These are phyloP conservation scores for Sisor rabdophorus DNA, from an alignment of 2,113 vertebrate species.

Conservation along the genomic window DNA sequence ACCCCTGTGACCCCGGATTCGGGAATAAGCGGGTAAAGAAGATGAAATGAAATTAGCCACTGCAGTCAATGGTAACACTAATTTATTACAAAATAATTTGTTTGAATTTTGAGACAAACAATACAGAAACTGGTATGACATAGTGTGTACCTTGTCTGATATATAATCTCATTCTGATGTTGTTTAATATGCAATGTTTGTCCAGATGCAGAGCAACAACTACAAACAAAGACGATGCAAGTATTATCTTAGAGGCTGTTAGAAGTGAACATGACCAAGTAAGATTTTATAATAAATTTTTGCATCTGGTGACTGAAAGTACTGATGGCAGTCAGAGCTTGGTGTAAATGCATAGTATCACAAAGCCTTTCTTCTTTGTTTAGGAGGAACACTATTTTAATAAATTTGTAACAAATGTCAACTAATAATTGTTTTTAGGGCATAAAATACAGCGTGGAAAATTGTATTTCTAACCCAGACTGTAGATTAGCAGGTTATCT, in stretches of 20 bases:
- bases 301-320: neutral
- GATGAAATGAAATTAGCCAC: too few relatives aligned
- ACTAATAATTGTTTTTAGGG: neutral
- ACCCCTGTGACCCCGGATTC: too few relatives aligned
- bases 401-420: neutral
- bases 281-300: neutral
- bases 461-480: neutral
- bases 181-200: neutral
- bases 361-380: neutral
- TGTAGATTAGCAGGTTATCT: neutral
- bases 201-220: slow-evolving; percentile 14
- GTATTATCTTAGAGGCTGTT: neutral
- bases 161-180: neutral
- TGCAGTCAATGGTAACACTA: neutral
- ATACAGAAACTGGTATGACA: neutral
- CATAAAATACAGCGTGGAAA: neutral
- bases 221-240: neutral
- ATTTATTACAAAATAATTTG: neutral
- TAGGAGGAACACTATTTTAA: neutral
- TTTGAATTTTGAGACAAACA: neutral
- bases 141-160: too few relatives aligned
- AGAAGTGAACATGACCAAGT: slow-evolving; percentile 6
- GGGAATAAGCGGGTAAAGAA: too few relatives aligned
- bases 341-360: neutral
- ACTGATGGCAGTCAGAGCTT: neutral